A percentile compares a stretch with the other conserved stretches of the same genome.
phyloP scores from a whole-genome alignment of 2,888 invertebrate species.

The Salpingus planirostris region DNA sequence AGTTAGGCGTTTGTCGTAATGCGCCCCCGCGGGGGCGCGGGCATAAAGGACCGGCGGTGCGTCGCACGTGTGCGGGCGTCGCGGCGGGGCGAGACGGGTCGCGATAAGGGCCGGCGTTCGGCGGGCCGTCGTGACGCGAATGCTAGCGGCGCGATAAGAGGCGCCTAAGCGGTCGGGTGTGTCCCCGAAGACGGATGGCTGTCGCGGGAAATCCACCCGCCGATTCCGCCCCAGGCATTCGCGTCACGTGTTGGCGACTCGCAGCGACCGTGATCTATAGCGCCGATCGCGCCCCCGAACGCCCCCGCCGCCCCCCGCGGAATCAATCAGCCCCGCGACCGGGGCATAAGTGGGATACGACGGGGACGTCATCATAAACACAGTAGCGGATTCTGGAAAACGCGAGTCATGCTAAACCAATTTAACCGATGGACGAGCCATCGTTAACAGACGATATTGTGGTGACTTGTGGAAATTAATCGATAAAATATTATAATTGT shows the following conservation, averaged over 20 bases:
- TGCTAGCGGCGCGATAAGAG: constrained; percentile 40
- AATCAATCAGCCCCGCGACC: no score
- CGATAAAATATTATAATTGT: constrained; percentile 43
- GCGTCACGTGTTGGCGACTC: constrained; percentile 39
- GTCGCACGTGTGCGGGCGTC: constrained; percentile 1
- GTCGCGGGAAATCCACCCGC: constrained; percentile 44
- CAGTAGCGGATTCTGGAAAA: constrained; percentile 38
- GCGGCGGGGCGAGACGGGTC: constrained; percentile 33
- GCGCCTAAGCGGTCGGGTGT: constrained; percentile 40
- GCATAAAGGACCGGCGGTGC: constrained; percentile 21
- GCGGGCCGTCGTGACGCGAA: constrained; percentile 39
- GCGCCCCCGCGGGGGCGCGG: constrained; percentile 26
- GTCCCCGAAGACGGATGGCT: constrained; percentile 43
- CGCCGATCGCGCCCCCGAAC: constrained; percentile 34
- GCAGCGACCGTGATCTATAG: constrained; percentile 43
- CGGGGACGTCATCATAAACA: constrained; percentile 43
- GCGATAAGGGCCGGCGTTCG: constrained; percentile 36
- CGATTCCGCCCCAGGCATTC: constrained; percentile 32
- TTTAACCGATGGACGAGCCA: constrained; percentile 39
- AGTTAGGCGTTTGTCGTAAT: constrained; percentile 27
- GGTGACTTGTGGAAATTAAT: constrained; percentile 42
- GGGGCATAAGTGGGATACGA: constrained; percentile 36
- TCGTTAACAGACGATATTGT: constrained; percentile 42
- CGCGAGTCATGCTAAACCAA: constrained; percentile 41
- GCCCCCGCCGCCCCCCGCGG: no score